phyloP scores from a whole-genome alignment of 2,797 vertebrate genomes.

The Lithobates pipiens region DNA sequence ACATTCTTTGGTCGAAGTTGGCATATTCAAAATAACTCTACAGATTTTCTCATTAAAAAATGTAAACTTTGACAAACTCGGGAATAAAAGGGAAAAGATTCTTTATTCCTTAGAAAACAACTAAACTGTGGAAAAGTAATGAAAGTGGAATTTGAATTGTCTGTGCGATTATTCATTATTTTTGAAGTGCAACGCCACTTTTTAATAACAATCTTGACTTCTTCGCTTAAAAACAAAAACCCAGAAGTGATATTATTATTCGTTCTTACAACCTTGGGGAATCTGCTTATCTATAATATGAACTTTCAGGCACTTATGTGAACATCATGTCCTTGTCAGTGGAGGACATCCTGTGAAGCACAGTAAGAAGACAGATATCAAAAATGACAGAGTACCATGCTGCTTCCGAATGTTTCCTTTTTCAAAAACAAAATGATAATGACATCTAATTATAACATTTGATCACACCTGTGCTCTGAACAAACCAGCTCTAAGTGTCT shows the following conservation, averaged over 20 bases:
- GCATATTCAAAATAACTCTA: no score
- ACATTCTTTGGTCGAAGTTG: no score
- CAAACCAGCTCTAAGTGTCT: conserved; percentile 35
- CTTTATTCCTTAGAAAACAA: no score
- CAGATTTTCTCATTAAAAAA: no score
- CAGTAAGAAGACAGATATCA: conserved; percentile 37
- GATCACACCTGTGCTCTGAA: conserved; percentile 63
- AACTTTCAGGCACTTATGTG: conserved; percentile 24
- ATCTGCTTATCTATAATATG: conserved; percentile 23
- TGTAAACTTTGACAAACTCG: no score
- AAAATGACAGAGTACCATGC: conserved; percentile 55
- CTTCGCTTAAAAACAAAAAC: not conserved
- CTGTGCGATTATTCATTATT: no score
- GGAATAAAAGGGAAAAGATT: no score
- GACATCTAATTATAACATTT: conserved; percentile 66
- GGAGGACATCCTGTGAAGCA: conserved; percentile 49
- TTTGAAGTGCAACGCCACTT: not conserved
- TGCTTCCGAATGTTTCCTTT: conserved; percentile 52
- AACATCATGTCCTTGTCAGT: conserved; percentile 31
- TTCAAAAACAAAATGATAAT: conserved; percentile 65
- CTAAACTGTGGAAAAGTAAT: no score
- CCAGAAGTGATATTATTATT: not conserved
- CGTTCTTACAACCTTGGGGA: conserved; percentile 9
- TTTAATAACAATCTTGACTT: not conserved
- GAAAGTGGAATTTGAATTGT: no score